A percentile compares a stretch with the other conserved stretches of the same genome.
Conservation (phyloP, 2,888 invertebrate genomes). For the Lasioglossum malachurum region DNA sequence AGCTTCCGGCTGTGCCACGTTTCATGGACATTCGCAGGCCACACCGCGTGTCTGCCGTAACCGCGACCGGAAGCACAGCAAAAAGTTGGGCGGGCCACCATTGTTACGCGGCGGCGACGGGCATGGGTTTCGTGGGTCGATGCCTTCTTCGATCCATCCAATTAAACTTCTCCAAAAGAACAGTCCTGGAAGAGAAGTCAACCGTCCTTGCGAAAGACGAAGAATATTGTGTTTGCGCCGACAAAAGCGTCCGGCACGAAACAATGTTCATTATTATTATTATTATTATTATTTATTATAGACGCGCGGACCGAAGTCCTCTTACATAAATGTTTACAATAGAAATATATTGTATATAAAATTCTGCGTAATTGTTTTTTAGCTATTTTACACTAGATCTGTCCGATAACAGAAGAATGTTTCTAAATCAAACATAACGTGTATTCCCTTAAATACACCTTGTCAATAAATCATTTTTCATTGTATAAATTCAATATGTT, state of each 20-base stretch:
- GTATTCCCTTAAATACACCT: too few species aligned
- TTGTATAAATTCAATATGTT: too few species aligned
- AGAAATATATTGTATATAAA: too few species aligned
- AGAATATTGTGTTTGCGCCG: conserved; percentile 51
- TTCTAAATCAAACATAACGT: too few species aligned
- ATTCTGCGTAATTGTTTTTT: too few species aligned
- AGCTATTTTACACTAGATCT: too few species aligned
- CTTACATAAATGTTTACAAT: too few species aligned
- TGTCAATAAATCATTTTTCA: too few species aligned
- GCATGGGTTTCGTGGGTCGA: conserved; percentile 55
- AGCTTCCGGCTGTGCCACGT: conserved; percentile 4
- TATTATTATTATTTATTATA: neutral
- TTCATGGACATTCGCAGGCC: neutral
- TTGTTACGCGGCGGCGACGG: conserved; percentile 55
- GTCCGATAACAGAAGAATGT: too few species aligned
- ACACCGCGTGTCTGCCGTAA: conserved; percentile 30
- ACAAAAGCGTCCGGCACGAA: neutral
- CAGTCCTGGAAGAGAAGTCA: neutral
- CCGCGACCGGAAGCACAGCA: conserved; percentile 18
- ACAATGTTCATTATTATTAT: neutral
- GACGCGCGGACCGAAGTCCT: too few species aligned
- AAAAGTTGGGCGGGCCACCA: conserved; percentile 60
- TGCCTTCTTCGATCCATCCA: conserved; percentile 62
- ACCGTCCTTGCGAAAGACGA: neutral
- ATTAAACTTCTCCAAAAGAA: conserved; percentile 57